phyloP scores from a whole-genome alignment of 2,113 vertebrate species.

The Gobiocypris rarus region DNA sequence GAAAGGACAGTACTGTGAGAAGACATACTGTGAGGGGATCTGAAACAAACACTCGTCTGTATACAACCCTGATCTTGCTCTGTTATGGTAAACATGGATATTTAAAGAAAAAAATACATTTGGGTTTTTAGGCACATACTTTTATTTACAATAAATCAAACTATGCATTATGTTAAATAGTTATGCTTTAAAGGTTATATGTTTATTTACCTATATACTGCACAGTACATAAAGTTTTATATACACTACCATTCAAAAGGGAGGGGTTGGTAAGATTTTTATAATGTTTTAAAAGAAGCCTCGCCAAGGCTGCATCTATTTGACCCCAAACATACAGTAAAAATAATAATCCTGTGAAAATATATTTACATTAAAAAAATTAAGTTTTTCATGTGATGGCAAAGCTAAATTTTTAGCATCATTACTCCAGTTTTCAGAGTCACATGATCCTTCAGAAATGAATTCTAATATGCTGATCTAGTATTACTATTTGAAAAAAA shows the following conservation, averaged over 20 bases:
- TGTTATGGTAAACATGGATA: background rate
- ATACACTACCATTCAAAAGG: background rate
- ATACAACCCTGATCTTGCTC: background rate
- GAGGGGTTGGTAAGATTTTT: background rate
- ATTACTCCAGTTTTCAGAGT: background rate
- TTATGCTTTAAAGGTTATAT: too few relatives aligned
- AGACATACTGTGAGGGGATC: slow-evolving; percentile 44
- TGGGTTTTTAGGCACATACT: background rate
- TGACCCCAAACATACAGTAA: background rate
- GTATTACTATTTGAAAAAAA: background rate
- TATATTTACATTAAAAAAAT: too few relatives aligned
- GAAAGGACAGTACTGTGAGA: slow-evolving; percentile 74
- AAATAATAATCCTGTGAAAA: background rate
- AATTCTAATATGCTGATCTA: background rate
- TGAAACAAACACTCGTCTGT: slow-evolving; percentile 54
- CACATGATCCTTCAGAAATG: background rate
- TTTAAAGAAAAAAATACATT: background rate
- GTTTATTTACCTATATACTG: background rate
- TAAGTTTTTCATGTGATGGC: background rate
- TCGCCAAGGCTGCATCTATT: background rate
- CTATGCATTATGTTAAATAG: background rate
- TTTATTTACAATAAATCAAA: background rate
- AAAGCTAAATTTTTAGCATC: background rate
- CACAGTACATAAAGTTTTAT: background rate
- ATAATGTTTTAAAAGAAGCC: background rate